Conservation (phyloP, 2,113 vertebrate genomes). For the Grallaria varia region DNA sequence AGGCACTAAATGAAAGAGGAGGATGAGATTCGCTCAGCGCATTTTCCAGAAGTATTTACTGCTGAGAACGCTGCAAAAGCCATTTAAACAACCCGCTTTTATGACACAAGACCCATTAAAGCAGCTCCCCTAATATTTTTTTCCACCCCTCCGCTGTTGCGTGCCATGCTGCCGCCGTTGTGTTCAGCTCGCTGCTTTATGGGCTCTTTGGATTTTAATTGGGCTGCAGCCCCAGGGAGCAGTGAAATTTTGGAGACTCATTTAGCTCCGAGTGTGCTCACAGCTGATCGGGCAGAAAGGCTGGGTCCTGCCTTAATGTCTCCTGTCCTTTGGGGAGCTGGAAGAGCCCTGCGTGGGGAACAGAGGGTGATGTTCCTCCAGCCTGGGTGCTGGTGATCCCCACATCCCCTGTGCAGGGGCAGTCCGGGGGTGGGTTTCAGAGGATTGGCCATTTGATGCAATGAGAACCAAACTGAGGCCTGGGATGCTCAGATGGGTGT, state of each 20-base stretch:
- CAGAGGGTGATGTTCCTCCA: neutral
- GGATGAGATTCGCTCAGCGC: neutral
- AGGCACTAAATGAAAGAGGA: neutral
- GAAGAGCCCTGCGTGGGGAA: accelerated
- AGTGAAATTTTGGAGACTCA: neutral
- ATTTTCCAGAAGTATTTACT: constrained; percentile 10
- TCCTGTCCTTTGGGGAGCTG: neutral
- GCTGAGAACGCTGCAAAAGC: neutral
- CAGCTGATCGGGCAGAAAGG: neutral
- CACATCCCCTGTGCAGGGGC: neutral
- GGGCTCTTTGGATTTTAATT: neutral
- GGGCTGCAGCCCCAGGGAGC: neutral
- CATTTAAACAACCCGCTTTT: constrained; percentile 21
- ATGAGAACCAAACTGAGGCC: neutral
- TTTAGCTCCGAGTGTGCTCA: neutral
- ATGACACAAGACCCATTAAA: constrained; percentile 11
- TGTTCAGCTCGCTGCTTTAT: neutral
- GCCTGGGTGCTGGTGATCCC: neutral
- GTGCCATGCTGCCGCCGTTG: neutral
- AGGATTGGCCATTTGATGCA: accelerated
- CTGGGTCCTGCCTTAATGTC: too few species aligned
- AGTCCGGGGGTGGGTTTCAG: too few species aligned
- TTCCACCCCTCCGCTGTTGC: neutral
- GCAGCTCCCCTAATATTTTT: neutral
- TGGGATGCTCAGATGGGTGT: accelerated